Conservation (phyloP, 2,797 vertebrate species). For the Aphelocoma californica region DNA sequence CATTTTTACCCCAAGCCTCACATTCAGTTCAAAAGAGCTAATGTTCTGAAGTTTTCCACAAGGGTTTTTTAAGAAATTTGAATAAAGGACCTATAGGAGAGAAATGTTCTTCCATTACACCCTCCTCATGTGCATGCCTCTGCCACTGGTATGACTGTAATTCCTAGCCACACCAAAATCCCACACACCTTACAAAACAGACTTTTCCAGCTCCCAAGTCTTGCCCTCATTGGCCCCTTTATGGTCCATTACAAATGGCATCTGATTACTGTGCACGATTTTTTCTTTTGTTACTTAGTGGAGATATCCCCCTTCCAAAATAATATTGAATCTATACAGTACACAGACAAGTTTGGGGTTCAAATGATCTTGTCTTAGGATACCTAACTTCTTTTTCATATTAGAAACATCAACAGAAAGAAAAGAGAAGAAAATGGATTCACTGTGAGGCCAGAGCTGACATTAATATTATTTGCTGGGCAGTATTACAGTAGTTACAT, state of each 20-base stretch:
- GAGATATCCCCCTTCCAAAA: background rate
- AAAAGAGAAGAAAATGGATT: constrained; percentile 58
- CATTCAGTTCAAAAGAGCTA: background rate
- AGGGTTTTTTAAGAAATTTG: background rate
- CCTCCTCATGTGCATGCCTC: background rate
- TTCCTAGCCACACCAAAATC: background rate
- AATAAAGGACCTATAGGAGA: background rate
- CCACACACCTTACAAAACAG: background rate
- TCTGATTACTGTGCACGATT: background rate
- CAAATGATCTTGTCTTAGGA: constrained; percentile 52
- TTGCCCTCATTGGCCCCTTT: background rate
- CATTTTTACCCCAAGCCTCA: background rate
- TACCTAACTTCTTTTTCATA: constrained; percentile 67
- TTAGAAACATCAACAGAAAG: constrained; percentile 78
- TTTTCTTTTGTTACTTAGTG: background rate
- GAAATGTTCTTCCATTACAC: background rate
- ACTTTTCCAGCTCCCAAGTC: background rate
- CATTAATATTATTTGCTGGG: constrained; percentile 71
- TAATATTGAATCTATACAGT: background rate
- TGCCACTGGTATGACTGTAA: background rate
- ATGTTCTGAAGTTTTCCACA: background rate
- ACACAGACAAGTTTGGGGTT: background rate
- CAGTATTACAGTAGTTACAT: constrained; percentile 53
- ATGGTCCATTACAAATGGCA: background rate
- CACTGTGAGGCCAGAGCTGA: constrained; percentile 49